Percentiles rank a stretch among this genome's conserved stretches.
Evolutionary conservation across 2,113 vertebrate species (phyloP).

Genomic region (Anolis sagrei): DNA sequence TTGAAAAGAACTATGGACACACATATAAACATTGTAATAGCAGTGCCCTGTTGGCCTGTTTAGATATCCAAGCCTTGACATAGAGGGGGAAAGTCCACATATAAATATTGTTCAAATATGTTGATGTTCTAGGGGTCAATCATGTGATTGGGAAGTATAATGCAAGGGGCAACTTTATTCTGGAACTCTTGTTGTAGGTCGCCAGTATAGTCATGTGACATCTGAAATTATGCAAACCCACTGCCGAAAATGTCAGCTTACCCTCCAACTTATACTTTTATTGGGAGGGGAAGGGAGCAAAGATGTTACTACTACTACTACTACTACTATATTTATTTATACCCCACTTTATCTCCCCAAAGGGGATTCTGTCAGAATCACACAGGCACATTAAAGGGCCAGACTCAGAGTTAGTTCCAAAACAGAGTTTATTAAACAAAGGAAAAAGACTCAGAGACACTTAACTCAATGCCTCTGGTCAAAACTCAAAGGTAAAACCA

Average conservation of each 20-base stretch:
- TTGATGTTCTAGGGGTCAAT: background rate
- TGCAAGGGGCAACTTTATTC: background rate
- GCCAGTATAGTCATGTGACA: background rate
- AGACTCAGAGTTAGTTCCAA: no score
- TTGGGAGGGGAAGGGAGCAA: background rate
- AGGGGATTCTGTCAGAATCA: no score
- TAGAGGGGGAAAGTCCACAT: background rate
- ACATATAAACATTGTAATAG: background rate
- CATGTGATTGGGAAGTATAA: background rate
- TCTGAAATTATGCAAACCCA: background rate
- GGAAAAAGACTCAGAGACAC: no score
- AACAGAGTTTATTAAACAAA: no score
- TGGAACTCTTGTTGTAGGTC: background rate
- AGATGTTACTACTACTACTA: no score
- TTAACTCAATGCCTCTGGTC: no score
- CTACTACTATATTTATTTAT: no score
- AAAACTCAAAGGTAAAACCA: no score
- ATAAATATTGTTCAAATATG: background rate
- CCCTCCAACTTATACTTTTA: background rate
- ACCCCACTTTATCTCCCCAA: no score
- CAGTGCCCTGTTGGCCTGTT: background rate
- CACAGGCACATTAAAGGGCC: no score
- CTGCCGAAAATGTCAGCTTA: background rate
- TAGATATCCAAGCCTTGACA: background rate
- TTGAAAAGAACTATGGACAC: background rate